Base-by-base conservation (phyloP, 2,113 vertebrate genomes). In the Tylochromis polylepis region DNA sequence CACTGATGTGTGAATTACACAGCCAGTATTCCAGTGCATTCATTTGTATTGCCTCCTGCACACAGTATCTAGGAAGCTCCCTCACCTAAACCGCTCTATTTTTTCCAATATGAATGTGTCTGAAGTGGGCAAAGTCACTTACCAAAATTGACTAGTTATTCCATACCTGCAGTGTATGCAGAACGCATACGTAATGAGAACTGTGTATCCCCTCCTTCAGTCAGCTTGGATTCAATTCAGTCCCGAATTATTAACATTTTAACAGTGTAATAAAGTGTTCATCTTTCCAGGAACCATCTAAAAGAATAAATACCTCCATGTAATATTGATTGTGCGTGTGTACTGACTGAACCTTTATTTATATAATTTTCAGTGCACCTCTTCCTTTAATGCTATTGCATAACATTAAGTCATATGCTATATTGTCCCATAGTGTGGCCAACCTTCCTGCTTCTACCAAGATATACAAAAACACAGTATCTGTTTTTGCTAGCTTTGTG, bases 91-190 rank as follows among this genome's bases (percentile, higher is more conserved):
- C 24, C 24, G 29, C 24, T 0, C 43, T 29, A 75, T 16, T 20
- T 51, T 75, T 49, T 75, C 2, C 24, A 75, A 5, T 75, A 49
- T 75, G 5, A 72, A 27, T 0, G 67, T 72, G 41, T 49, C 5
- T 29, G 41, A 29, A 72, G 0, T 18, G 27, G 41, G 24, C 41
- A 72, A 29, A 46, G 22, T 49, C 67, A 29, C 15, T 16, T 72
- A 27, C 27, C 14, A 27, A 46, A 18, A 27, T 18, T 72, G 38
- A 72, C 38, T 27, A 27, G 38, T 46, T 27, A 72, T 27, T 72
- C 1, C 22, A 46, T 27, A 46, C 15, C 22, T 0, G 0, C 38
- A 72, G 22, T 72, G 14, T 72, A 43, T 27, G n/a, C n/a, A n/a
- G n/a, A n/a, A n/a, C n/a, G n/a, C n/a, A n/a, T n/a, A n/a, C n/a